Conservation (phyloP, 2,113 vertebrate genomes). For the Albula glossodonta region DNA sequence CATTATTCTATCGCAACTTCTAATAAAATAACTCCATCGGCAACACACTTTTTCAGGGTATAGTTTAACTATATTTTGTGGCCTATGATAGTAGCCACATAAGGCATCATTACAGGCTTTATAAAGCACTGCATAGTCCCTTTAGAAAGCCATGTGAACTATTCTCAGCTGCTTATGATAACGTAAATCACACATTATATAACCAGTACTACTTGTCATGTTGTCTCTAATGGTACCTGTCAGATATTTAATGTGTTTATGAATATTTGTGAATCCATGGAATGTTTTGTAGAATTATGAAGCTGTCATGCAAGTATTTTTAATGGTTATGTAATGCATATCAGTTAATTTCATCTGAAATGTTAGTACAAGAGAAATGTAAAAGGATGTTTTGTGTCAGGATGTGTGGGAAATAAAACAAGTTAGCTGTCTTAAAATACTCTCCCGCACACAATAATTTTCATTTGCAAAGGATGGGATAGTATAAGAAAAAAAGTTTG, state of each 20-base stretch:
- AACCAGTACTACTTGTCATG: background rate
- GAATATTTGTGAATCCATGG: background rate
- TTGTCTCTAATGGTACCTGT: background rate
- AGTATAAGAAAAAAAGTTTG: background rate
- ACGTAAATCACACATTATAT: background rate
- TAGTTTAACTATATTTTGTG: background rate
- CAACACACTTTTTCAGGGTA: background rate
- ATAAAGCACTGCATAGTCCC: background rate
- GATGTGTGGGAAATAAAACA: background rate
- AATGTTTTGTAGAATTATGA: background rate
- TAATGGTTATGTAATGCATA: background rate
- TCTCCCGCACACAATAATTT: background rate
- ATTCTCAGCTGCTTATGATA: background rate
- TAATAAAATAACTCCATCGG: slow-evolving; percentile 41
- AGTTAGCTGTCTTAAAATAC: background rate
- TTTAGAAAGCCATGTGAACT: background rate
- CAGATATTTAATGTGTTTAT: background rate
- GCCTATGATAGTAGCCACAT: background rate
- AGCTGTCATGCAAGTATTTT: background rate
- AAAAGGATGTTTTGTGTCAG: background rate
- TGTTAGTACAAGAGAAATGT: background rate
- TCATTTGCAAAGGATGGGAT: background rate
- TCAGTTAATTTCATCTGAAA: background rate
- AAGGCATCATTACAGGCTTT: background rate
- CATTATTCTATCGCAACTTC: slow-evolving; percentile 53